Percentiles rank a stretch among this genome's conserved stretches.
Conservation (phyloP, 2,888 invertebrate species). For the Abscondita cerata region DNA sequence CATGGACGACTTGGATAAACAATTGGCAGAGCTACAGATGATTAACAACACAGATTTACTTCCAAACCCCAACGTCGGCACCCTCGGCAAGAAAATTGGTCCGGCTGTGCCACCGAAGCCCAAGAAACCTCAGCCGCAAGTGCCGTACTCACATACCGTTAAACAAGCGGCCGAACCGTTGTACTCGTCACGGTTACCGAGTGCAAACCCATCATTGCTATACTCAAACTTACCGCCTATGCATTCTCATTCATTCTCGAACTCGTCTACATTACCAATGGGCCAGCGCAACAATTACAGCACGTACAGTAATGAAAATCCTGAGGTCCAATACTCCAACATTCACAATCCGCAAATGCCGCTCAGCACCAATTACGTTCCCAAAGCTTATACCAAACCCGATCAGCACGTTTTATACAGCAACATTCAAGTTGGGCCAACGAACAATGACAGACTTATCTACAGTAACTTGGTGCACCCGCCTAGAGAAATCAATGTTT, state of each 20-base stretch:
- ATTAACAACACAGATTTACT: constrained; percentile 60
- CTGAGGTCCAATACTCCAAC: constrained; percentile 4
- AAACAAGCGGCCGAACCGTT: constrained; percentile 75
- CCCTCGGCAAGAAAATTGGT: constrained; percentile 68
- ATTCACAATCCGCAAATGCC: constrained; percentile 29
- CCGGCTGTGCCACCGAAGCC: constrained; percentile 85
- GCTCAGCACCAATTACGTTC: constrained; percentile 37
- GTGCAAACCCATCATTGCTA: constrained; percentile 44
- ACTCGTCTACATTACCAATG: constrained; percentile 46
- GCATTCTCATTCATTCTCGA: constrained; percentile 45
- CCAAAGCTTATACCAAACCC: constrained; percentile 47
- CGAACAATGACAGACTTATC: constrained; percentile 60
- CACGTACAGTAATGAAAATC: constrained; percentile 40
- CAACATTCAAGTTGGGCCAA: constrained; percentile 53
- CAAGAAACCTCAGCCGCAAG: constrained; percentile 68
- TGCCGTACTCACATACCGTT: constrained; percentile 77
- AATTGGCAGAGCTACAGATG: constrained; percentile 73
- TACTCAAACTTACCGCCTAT: constrained; percentile 54
- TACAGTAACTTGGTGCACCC: constrained; percentile 65
- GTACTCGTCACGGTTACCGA: constrained; percentile 70
- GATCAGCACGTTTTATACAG: constrained; percentile 54
- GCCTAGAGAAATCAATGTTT: constrained; percentile 57
- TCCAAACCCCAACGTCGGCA: constrained; percentile 52
- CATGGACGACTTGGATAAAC: constrained; percentile 73
- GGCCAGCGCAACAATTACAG: constrained; percentile 38